Base-by-base conservation (phyloP, 2,113 vertebrate species). In the Seriola quinqueradiata region DNA sequence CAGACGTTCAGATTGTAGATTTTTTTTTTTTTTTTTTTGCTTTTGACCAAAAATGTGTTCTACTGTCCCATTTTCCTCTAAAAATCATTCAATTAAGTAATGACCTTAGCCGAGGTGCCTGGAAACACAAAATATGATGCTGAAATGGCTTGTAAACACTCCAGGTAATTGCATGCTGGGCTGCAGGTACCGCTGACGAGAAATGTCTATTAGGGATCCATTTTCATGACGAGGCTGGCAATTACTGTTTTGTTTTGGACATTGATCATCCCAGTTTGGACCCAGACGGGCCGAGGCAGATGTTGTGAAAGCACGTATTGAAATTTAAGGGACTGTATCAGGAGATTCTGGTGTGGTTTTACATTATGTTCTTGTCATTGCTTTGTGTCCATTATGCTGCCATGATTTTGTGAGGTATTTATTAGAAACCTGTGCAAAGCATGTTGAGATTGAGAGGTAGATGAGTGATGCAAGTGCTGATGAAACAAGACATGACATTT, bases 101-200 rank as follows among this genome's bases (percentile, higher is more conserved):
- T 82, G 65, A 70, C 75, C 32, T 36, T 17, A 65, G 65, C 46
- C 36, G 11, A 46, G 17, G 52, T 71, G 65, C 23, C 70, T 74
- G 75, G 64, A 80, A 90, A 85, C 40, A 87, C 36, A 77, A 66
- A 72, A 84, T 32, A 81, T 77, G 61, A 79, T 81, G 70, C 50
- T 80, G 66, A 70, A 85, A 86, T 79, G 65, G 71, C 60, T 87
- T 82, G 74, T 86, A 87, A 86, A 90, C 75, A 84, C 64, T 80
- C 44, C 40, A 80, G 84, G 70, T 84, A 90, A 87, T 83, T 91
- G 52, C 57, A 64, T 59, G 55, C 72, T 58, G 54, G 54, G 69
- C 61, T 77, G 69, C 52, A 75, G 81, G 79, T 86, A 76, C 65
- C 1, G 6, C 70, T 89, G 84, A 92, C 87, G 85, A 67, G 57